Percentiles rank a stretch among this genome's conserved stretches.
Conservation (phyloP, 2,888 invertebrate species). For the Cheilosia vernalis region DNA sequence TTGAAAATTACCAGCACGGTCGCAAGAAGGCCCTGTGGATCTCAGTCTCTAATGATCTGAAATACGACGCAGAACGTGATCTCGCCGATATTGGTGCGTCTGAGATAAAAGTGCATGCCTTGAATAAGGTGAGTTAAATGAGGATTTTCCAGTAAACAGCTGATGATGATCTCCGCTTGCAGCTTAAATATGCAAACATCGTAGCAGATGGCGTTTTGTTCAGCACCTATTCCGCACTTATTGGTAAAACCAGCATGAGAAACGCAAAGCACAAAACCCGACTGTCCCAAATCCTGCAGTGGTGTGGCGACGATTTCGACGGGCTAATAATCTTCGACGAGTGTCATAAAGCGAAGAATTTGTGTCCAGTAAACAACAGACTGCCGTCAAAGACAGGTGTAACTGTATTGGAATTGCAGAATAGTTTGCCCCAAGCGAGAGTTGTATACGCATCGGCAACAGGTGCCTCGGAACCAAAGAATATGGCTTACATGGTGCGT, state of each 20-base stretch:
- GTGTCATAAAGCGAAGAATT: conserved; percentile 99
- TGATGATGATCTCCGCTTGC: conserved; percentile 70
- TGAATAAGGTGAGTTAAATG: conserved; percentile 90
- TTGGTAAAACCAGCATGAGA: conserved; percentile 96
- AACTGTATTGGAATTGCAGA: conserved; percentile 97
- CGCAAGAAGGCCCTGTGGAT: conserved; percentile 99
- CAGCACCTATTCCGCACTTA: conserved; percentile 98
- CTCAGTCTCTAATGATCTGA: conserved; percentile 98
- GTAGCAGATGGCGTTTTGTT: conserved; percentile 97
- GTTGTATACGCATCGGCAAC: conserved; percentile 98
- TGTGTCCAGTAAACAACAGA: conserved; percentile 97
- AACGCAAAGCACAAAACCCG: conserved; percentile 93
- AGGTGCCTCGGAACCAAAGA: conserved; percentile 98
- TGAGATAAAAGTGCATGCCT: conserved; percentile 93
- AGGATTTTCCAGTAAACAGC: background rate
- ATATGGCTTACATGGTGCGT: conserved; percentile 99
- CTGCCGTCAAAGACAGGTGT: conserved; percentile 99
- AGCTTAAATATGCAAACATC: conserved; percentile 99
- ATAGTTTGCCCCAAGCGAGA: conserved; percentile 94
- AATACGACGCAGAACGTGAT: conserved; percentile 98
- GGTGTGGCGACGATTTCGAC: conserved; percentile 99
- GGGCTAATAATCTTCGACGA: conserved; percentile 99
- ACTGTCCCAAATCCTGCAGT: conserved; percentile 97
- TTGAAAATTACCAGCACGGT: conserved; percentile 97
- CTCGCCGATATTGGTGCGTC: conserved; percentile 96